Evolutionary conservation across 1,140 invertebrate species (phyloP).

Genomic region (Heliconius hermathena): DNA sequence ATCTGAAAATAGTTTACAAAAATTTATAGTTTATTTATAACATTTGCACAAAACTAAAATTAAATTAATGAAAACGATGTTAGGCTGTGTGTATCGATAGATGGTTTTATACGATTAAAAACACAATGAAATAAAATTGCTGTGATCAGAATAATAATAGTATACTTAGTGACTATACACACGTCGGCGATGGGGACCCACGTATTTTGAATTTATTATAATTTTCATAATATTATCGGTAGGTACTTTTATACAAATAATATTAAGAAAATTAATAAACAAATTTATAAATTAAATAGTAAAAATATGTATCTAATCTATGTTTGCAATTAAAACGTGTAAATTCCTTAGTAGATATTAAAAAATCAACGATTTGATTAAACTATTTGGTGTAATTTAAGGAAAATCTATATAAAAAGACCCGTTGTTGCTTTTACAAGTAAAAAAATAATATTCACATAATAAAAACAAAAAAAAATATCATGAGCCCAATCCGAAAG

Average conservation of each 20-base stretch:
- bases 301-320: not conserved
- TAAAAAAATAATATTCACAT: not conserved
- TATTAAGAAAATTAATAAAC: not conserved
- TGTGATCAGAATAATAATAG: conserved; percentile 51
- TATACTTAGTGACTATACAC: conserved; percentile 40
- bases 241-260: not conserved
- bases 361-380: too few species aligned
- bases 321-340: too few species aligned
- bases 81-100: not conserved
- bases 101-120: conserved; percentile 31
- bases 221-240: not conserved
- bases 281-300: not conserved
- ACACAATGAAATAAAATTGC: conserved; percentile 38
- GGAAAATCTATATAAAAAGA: too few species aligned
- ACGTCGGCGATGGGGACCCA: not conserved
- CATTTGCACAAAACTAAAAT: not conserved
- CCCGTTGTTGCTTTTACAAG: too few species aligned
- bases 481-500: conserved; percentile 19
- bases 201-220: not conserved
- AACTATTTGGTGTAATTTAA: too few species aligned
- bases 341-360: too few species aligned
- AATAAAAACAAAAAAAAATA: conserved; percentile 12
- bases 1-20: conserved; percentile 41
- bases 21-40: not conserved
- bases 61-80: not conserved